Evolutionary conservation across 2,888 invertebrate genomes (phyloP).

Genomic region (Himalopsyche tibetana): DNA sequence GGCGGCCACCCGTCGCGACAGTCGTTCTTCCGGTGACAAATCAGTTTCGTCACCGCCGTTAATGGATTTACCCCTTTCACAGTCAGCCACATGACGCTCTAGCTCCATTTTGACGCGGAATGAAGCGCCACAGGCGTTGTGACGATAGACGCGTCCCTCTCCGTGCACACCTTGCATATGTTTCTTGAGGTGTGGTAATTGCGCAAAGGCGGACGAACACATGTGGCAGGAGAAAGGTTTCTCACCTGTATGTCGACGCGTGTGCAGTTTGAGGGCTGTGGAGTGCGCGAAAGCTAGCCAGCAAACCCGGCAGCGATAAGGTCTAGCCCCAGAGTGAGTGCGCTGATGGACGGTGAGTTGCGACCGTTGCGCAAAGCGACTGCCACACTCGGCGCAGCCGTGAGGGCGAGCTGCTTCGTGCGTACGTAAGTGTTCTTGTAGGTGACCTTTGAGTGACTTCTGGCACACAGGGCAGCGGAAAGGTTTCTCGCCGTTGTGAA

Average conservation of each 20-base stretch:
- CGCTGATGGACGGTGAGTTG: slow-evolving; percentile 90
- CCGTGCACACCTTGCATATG: slow-evolving; percentile 92
- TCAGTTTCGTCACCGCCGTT: slow-evolving; percentile 68
- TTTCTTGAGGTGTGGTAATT: slow-evolving; percentile 90
- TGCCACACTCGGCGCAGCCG: slow-evolving; percentile 86
- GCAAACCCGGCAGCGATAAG: slow-evolving; percentile 89
- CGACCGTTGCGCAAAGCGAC: slow-evolving; percentile 88
- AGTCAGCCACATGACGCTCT: slow-evolving; percentile 79
- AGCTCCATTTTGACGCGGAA: slow-evolving; percentile 87
- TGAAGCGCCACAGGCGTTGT: slow-evolving; percentile 83
- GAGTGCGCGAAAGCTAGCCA: slow-evolving; percentile 89
- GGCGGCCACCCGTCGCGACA: slow-evolving; percentile 69
- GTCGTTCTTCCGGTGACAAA: slow-evolving; percentile 69
- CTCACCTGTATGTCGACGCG: slow-evolving; percentile 89
- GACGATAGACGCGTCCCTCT: slow-evolving; percentile 86
- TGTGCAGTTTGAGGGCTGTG: slow-evolving; percentile 89
- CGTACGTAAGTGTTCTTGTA: slow-evolving; percentile 88
- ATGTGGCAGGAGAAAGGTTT: slow-evolving; percentile 86
- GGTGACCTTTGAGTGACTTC: slow-evolving; percentile 87
- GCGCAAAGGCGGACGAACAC: slow-evolving; percentile 86
- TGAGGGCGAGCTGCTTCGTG: slow-evolving; percentile 87
- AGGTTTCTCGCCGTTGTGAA: slow-evolving; percentile 84
- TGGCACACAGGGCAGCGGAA: slow-evolving; percentile 89
- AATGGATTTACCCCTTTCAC: slow-evolving; percentile 69
- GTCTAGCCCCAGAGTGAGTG: slow-evolving; percentile 89